Evolutionary conservation across 23 tunicate species (phyloP), one percentile per base, ranked within the genome.

Genomic region (Trididemnum nubilum): DNA sequence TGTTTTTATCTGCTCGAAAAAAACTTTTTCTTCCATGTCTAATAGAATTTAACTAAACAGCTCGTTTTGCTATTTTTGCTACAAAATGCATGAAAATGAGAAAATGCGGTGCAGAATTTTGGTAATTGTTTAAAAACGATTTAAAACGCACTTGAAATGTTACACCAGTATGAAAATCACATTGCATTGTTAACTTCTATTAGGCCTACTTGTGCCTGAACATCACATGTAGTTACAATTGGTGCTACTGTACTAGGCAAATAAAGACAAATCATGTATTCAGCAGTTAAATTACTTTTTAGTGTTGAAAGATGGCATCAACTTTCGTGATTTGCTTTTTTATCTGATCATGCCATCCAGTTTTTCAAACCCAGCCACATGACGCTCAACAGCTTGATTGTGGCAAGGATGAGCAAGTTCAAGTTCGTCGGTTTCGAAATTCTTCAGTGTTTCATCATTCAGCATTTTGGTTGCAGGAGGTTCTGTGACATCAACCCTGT

Each of bases 341-440:
- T 69, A 37, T 32, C 9, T 5, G 37, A 69, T 69, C 74, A 69
- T 69, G 25, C 74, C 74, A 69, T 69, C 74, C 37, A 36, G 74
- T 69, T 37, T 69, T 69, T 69, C 74, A 32, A 69, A 69, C 37
- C 74, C 37, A 28, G 74, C 74, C 74, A 69, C 38, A 33, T 69
- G 74, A 69, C 74, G 38, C 74, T 69, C 74, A 28, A n/a, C 74
- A 28, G 74, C 74, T 69, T 69, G 74, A 69, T 69, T 69, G 74
- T 69, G 74, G 37, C 74, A 69, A 12, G 74, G 38, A 37, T 69
- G 74, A 69, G 29, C 38, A 69, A 69, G 37, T 32, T 3, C 74
- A 69, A 69, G 74, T 12, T 69, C 32, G 74, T 33, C 22, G 19
- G 15, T 61, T 61, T 61, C 22, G 69, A 61, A 9, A 9, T 61